phyloP scores from a whole-genome alignment of 2,797 vertebrate genomes.

The Scyliorhinus canicula region DNA sequence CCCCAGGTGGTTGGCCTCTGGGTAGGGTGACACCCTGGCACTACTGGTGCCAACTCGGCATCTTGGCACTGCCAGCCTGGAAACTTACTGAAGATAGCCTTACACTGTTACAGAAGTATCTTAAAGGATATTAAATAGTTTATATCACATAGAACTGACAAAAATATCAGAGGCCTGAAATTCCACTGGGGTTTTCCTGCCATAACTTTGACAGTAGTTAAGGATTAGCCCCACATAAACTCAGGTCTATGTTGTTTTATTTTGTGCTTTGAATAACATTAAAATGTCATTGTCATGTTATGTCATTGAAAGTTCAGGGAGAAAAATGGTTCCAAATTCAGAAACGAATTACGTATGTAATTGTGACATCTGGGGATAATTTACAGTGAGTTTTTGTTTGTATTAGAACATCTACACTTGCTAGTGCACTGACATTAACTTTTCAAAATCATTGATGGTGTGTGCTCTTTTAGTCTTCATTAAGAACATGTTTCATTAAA shows the following conservation, averaged over 20 bases:
- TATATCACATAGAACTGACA: not conserved
- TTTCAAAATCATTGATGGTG: conserved; percentile 56
- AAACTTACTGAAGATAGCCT: not conserved
- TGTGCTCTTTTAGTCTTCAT: conserved; percentile 63
- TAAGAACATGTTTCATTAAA: conserved; percentile 58
- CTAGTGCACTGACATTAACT: conserved; percentile 67
- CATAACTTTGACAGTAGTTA: not conserved
- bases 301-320: conserved; percentile 41
- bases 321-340: conserved; percentile 78
- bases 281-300: not conserved
- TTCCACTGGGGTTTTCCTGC: not conserved
- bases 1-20: too few species aligned
- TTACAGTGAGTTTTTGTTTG: conserved; percentile 49
- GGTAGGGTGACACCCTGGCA: too few species aligned
- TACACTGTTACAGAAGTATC: not conserved
- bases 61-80: too few species aligned
- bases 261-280: not conserved
- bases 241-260: not conserved
- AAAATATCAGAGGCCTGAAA: conserved; percentile 9
- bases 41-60: too few species aligned
- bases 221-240: not conserved
- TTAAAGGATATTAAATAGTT: not conserved
- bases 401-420: conserved; percentile 51
- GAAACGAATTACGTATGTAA: conserved; percentile 89
- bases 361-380: conserved; percentile 65